Conservation (phyloP, 2,113 vertebrate species). For the Nesoenas mayeri region DNA sequence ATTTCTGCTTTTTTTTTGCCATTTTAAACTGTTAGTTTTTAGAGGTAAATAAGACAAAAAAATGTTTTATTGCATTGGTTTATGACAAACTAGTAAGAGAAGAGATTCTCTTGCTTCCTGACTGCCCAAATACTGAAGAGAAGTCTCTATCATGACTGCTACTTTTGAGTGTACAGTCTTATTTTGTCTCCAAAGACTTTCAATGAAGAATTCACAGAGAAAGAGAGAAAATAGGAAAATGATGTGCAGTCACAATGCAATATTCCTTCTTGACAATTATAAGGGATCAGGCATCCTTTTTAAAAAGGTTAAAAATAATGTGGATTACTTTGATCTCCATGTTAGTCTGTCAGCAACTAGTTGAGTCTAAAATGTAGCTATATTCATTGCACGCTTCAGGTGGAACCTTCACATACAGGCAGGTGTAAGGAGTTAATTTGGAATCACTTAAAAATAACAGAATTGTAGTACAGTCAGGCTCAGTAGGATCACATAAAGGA, state of each 20-base stretch:
- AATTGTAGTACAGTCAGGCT: not conserved
- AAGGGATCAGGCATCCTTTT: not conserved
- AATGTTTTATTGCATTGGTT: not conserved
- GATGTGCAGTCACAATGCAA: not conserved
- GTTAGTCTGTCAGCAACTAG: not conserved
- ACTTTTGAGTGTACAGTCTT: not conserved
- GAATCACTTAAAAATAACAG: not conserved
- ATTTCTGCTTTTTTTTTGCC: not conserved
- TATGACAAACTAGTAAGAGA: not conserved
- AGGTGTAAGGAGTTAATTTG: not conserved
- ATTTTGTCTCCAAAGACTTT: not conserved
- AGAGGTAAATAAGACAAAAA: not conserved
- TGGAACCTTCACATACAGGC: not conserved
- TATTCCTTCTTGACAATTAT: not conserved
- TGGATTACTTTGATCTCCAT: not conserved
- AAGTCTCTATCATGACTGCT: not conserved
- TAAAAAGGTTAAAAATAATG: not conserved
- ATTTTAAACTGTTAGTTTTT: not conserved
- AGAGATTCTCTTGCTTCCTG: not conserved
- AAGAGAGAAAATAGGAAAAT: not conserved
- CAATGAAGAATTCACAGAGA: not conserved
- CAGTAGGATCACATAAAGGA: not conserved
- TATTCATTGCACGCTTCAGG: not conserved
- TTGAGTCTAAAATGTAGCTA: not conserved
- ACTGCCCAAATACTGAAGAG: not conserved